phyloP scores from a whole-genome alignment of 2,113 vertebrate genomes.

The Chelonoidis abingdonii region DNA sequence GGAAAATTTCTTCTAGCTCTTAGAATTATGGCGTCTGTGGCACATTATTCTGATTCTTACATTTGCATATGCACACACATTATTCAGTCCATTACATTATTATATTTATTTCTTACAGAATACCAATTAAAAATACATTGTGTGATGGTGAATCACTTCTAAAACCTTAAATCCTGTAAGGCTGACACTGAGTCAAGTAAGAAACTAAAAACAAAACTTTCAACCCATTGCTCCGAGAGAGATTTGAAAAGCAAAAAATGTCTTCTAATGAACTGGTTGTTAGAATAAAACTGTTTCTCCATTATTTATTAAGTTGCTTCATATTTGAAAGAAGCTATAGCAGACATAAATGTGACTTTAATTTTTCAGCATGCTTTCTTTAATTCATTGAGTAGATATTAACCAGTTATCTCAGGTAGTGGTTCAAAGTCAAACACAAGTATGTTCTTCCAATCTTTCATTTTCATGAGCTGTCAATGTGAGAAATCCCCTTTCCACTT shows the following conservation, averaged over 20 bases:
- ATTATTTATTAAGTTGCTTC: neutral
- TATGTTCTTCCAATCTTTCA: neutral
- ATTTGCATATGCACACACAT: neutral
- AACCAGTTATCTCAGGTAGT: neutral
- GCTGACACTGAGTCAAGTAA: neutral
- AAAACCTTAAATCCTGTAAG: neutral
- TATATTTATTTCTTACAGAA: neutral
- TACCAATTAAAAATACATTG: neutral
- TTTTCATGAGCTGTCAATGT: neutral
- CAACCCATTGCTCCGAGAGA: neutral
- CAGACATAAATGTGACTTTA: neutral
- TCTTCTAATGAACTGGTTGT: neutral
- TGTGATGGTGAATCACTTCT: neutral
- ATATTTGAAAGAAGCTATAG: neutral
- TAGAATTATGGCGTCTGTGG: neutral
- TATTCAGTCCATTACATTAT: neutral
- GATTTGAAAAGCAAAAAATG: neutral
- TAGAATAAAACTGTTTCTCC: conserved; percentile 16
- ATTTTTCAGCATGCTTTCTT: neutral
- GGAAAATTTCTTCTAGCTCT: neutral
- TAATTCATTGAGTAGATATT: neutral
- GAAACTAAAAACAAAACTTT: neutral
- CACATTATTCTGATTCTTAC: neutral
- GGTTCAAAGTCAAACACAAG: neutral
- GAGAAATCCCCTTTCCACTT: neutral